Evolutionary conservation across 1,140 invertebrate species (phyloP).

Genomic region (Lerema accius): DNA sequence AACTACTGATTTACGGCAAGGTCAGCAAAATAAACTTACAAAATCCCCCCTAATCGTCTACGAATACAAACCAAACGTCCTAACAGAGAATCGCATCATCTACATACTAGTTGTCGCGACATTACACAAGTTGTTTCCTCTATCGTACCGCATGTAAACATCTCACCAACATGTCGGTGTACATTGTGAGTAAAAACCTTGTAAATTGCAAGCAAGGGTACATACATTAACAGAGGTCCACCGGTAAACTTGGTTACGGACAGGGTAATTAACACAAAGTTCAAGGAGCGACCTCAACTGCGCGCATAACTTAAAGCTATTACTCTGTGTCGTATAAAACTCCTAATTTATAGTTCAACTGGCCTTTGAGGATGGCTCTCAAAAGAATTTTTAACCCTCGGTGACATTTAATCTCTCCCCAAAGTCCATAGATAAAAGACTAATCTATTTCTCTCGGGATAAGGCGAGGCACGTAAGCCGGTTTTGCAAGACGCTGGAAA

Average conservation of each 20-base stretch:
- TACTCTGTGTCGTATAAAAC: conserved; percentile 3
- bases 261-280: conserved; percentile 33
- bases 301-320: conserved; percentile 16
- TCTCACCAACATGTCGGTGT: too few relatives aligned
- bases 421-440: conserved; percentile 2
- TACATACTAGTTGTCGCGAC: too few relatives aligned
- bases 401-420: neutral
- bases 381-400: conserved; percentile 10
- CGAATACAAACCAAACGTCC: too few relatives aligned
- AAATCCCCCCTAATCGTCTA: too few relatives aligned
- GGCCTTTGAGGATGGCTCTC: conserved; percentile 16
- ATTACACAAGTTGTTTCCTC: too few relatives aligned
- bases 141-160: too few relatives aligned
- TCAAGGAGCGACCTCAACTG: conserved; percentile 33
- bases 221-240: conserved; percentile 11
- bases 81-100: too few relatives aligned
- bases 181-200: neutral
- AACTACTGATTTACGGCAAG: too few relatives aligned
- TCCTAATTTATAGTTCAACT: conserved; percentile 12
- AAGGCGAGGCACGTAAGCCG: conserved; percentile 11
- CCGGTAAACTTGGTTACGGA: conserved; percentile 18
- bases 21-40: too few relatives aligned
- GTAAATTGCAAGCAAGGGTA: neutral
- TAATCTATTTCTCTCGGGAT: conserved; percentile 12
- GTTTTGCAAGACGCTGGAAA: conserved; percentile 1